Evolutionary conservation across 2,888 invertebrate species (phyloP), one percentile per base, ranked within the genome.

Genomic region (Pandemis heparana): DNA sequence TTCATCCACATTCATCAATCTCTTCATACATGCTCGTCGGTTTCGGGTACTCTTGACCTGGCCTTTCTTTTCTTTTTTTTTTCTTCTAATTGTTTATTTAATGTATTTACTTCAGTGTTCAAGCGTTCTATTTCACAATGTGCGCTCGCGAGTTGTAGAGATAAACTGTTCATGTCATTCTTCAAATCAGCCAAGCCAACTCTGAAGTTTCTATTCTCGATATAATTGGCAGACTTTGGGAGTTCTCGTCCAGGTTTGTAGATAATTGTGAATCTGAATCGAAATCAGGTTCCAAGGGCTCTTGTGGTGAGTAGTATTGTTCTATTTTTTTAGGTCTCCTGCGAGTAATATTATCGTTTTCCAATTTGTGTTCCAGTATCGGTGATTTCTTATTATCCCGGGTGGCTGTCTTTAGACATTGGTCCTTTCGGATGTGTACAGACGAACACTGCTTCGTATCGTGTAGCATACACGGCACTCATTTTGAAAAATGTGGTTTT

Each of bases 101-200:
- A 10, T 4, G 23, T 16, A 32, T 32, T 12, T 10, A 59, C 32
- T 59, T 59, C 56, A 5, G 32, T 5, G 32, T 23, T 59, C 6
- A 59, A 32, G 5, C 23, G 56, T 5, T 59, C 56, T 32, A 59
- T 59, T 59, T 59, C 56, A 59, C 32, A 59, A 23, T 59, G 56
- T 1, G 56, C 56, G 32, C 56, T 59, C 9, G 56, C 32, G 5
- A 59, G 32, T 12, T 59, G 56, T 16, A 59, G 14, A 1, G 56
- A 59, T 14, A 59, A 32, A 23, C 14, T 14, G 12, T 14, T 32
- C 2, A 59, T 18, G 23, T 59, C 56, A 59, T 5, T 12, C 6
- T 32, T 10, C 56, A 59, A 59, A 14, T 59, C 56, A 46, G 2
- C 46, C 12, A 46, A 46, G n/a, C n/a, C n/a, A n/a, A n/a, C 12